Evolutionary conservation across 1,140 invertebrate species (phyloP), one percentile per base, ranked within the genome.

Genomic region (Eurytemora carolleeae): DNA sequence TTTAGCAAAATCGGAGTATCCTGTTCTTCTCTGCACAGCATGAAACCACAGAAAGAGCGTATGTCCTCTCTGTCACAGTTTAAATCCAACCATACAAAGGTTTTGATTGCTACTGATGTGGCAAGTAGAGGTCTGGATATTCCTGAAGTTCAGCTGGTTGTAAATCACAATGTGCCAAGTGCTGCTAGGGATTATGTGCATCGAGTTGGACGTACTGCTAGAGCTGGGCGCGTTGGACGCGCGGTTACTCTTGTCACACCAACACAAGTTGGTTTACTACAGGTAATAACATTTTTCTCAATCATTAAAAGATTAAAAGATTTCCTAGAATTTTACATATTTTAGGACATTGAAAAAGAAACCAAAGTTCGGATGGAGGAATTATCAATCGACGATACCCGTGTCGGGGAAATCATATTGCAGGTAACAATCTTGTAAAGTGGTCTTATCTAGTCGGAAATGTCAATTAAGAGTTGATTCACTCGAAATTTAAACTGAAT

Each of bases 91-190:
- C 77, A 81, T 21, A 76, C 82, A 1, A 84, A 84, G 64, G 91
- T 95, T 23, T 75, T 98, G 1, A 84, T 98, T 59, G 90, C 94
- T 2, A 99, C 95, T 20, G 91, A 98, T 77, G 88, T 98, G 0
- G 94, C 92, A 0, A 88, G 90, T 65, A 78, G 93, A 75, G 93
- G 93, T 67, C 68, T 79, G 24, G 23, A 44, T 52, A 59, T 59
- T 69, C 85, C 85, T 1, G 79, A 82, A 58, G 90, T 97, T 1
- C 80, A 94, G 70, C 75, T 97, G 63, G 87, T 99, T 0, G 80
- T 99, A 0, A 98, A 99, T 75, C 87, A 95, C 70, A 84, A 84
- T 67, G 79, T 97, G 66, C 94, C 93, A 0, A 82, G 82, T 61
- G 79, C 20, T 1, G 22, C 60, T 44, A 44, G 90, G 69, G 88